phyloP scores from a whole-genome alignment of 2,888 invertebrate genomes.

The Melangyna quadrimaculata region DNA sequence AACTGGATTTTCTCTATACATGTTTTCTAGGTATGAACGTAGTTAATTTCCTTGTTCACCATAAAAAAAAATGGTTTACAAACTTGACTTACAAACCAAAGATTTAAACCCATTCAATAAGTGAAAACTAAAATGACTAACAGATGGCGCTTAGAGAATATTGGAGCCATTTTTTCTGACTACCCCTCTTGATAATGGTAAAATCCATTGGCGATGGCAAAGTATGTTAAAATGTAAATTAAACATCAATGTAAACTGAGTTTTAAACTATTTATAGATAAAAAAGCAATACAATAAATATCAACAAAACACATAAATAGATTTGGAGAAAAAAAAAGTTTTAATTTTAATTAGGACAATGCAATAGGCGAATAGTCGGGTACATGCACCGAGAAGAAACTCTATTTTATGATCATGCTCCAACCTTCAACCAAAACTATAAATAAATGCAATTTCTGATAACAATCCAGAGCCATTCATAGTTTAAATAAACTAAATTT shows the following conservation, averaged over 20 bases:
- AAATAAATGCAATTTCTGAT: not conserved
- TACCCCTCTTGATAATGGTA: not conserved
- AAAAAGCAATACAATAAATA: not conserved
- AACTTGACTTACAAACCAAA: not conserved
- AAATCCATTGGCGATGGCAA: not conserved
- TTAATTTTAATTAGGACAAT: not conserved
- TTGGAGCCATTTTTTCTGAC: not conserved
- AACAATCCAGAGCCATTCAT: not conserved
- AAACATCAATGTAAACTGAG: not conserved
- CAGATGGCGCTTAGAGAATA: not conserved
- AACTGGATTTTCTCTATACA: too few relatives aligned
- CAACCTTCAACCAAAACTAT: not conserved
- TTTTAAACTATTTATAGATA: not conserved
- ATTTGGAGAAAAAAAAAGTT: not conserved
- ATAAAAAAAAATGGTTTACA: not conserved
- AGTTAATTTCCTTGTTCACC: too few relatives aligned
- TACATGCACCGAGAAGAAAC: not conserved
- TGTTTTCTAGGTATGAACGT: too few relatives aligned
- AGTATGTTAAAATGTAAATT: not conserved
- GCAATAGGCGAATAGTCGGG: not conserved
- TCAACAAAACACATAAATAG: not conserved
- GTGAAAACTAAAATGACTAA: not conserved
- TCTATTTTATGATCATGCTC: not conserved
- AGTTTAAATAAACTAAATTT: not conserved
- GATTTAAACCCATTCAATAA: not conserved